phyloP scores from a whole-genome alignment of 2,888 invertebrate species.

The Saturnia pavonia region DNA sequence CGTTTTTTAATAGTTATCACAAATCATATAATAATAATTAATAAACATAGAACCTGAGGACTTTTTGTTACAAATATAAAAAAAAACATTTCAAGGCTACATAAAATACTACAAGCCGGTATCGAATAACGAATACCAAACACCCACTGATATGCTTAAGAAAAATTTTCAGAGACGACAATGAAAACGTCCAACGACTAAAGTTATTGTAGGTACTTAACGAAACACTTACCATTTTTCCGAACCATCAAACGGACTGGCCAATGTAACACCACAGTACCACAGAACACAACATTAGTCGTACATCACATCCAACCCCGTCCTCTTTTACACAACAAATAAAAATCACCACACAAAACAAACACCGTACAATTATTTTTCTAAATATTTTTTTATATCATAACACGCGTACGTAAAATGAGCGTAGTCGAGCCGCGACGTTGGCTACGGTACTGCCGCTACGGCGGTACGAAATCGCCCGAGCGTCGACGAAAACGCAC shows the following conservation, averaged over 20 bases:
- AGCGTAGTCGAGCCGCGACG: conserved; percentile 50
- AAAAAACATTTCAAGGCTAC: not conserved
- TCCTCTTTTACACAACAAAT: not conserved
- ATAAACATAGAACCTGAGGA: not conserved
- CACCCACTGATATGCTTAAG: conserved; percentile 25
- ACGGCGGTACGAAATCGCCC: conserved; percentile 61
- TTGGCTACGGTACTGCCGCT: conserved; percentile 72
- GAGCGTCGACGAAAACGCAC: conserved; percentile 52
- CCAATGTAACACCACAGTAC: conserved; percentile 44
- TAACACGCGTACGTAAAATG: conserved; percentile 30
- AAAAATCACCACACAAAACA: conserved; percentile 46
- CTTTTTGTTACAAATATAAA: not conserved
- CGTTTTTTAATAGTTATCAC: too few relatives aligned
- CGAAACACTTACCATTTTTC: conserved; percentile 71
- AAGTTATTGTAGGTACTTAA: conserved; percentile 34
- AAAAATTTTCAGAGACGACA: conserved; percentile 40
- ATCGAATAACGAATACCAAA: not conserved
- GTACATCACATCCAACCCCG: conserved; percentile 39
- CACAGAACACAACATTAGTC: conserved; percentile 60
- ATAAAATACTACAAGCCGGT: not conserved
- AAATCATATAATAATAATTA: too few relatives aligned
- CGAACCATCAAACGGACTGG: conserved; percentile 63
- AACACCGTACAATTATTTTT: conserved; percentile 55
- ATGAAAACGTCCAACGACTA: conserved; percentile 47
- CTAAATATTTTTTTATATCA: conserved; percentile 23